These are phyloP conservation scores for Pygocentrus nattereri DNA, from an alignment of 2,797 vertebrate genomes.

Conservation along the genomic window DNA sequence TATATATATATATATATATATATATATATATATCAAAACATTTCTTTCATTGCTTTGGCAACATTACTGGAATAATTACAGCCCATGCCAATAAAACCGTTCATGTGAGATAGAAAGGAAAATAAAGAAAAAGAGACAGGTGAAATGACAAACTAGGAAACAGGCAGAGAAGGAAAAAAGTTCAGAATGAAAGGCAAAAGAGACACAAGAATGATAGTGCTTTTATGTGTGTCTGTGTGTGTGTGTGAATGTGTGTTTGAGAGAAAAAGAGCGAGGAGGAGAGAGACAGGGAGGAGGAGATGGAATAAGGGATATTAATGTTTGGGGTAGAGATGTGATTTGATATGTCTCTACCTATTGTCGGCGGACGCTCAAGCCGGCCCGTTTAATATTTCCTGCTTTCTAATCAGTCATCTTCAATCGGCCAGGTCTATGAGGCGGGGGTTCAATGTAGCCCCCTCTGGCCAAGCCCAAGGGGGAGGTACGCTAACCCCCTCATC, in stretches of 20 bases:
- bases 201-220: neutral
- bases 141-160: constrained; percentile 34
- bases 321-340: constrained; percentile 84
- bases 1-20: too few relatives aligned
- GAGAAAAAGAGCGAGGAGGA: constrained; percentile 70
- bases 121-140: constrained; percentile 61
- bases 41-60: neutral
- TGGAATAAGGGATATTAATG: constrained; percentile 61
- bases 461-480: constrained; percentile 46
- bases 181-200: constrained; percentile 69
- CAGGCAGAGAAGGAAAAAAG: constrained; percentile 5
- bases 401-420: constrained; percentile 91
- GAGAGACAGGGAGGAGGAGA: constrained; percentile 66
- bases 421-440: constrained; percentile 72
- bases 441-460: constrained; percentile 60
- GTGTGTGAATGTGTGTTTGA: constrained; percentile 40
- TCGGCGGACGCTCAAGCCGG: constrained; percentile 86
- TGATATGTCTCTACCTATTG: constrained; percentile 90
- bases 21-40: neutral
- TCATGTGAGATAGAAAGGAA: constrained; percentile 23
- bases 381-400: constrained; percentile 90
- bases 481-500: constrained; percentile 8
- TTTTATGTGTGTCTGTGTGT: neutral
- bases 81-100: neutral
- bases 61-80: neutral